A percentile compares a stretch with the other conserved stretches of the same genome.
Conservation (phyloP, 2,888 invertebrate genomes). For the Andricus curvator region DNA sequence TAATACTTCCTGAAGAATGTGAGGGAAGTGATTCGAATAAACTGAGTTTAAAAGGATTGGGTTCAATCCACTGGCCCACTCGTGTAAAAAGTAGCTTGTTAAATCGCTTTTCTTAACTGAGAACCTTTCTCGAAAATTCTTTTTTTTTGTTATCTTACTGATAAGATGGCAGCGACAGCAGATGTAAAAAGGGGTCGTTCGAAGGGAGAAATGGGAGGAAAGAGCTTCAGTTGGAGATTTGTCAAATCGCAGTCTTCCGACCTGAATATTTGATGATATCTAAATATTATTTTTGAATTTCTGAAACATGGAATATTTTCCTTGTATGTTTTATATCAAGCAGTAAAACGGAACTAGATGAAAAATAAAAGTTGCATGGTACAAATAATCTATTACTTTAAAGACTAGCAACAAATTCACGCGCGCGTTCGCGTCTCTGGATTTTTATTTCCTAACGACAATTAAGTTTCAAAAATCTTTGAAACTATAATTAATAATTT, state of each 20-base stretch:
- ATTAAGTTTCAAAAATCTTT: no score
- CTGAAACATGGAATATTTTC: not conserved
- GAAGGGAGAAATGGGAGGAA: not conserved
- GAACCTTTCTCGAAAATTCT: not conserved
- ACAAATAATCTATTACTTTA: no score
- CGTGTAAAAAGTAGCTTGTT: slow-evolving; percentile 35
- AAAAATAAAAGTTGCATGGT: no score
- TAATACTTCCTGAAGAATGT: slow-evolving; percentile 8
- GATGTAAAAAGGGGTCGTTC: not conserved
- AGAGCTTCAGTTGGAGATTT: not conserved
- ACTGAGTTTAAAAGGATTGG: slow-evolving; percentile 24
- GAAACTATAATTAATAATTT: no score
- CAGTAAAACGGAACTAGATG: not conserved
- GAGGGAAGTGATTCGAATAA: slow-evolving; percentile 24
- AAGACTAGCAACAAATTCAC: no score
- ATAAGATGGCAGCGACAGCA: not conserved
- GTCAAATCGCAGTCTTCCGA: not conserved
- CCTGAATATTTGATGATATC: not conserved
- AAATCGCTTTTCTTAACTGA: slow-evolving; percentile 21
- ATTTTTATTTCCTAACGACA: no score
- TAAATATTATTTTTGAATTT: not conserved
- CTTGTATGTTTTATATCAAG: not conserved
- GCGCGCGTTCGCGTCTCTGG: no score
- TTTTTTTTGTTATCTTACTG: slow-evolving; percentile 17
- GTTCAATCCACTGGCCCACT: slow-evolving; percentile 23